phyloP scores from a whole-genome alignment of 2,888 invertebrate species.

The Drosophila melanocephala region DNA sequence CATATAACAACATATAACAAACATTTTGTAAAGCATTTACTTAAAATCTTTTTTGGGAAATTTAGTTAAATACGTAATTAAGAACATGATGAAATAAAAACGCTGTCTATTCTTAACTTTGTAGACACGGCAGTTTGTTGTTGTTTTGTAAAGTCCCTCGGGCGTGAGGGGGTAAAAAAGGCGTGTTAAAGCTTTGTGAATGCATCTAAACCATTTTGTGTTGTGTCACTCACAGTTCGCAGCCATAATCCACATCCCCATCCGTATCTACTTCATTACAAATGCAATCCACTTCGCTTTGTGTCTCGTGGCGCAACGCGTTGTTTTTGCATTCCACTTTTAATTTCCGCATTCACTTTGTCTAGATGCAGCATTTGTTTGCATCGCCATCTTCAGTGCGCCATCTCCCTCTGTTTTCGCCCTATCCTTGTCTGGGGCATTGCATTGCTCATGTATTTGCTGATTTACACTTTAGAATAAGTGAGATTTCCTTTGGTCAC shows the following conservation, averaged over 20 bases:
- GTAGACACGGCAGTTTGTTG: constrained; percentile 37
- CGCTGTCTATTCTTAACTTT: constrained; percentile 7
- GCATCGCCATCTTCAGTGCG: constrained; percentile 26
- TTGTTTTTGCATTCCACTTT: constrained; percentile 75
- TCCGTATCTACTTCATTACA: constrained; percentile 66
- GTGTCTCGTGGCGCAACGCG: constrained; percentile 44
- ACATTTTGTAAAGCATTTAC: neutral
- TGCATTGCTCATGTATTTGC: constrained; percentile 47
- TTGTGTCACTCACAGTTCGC: constrained; percentile 27
- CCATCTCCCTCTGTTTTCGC: neutral
- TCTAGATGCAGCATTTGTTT: constrained; percentile 70
- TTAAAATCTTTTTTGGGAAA: neutral
- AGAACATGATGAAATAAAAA: constrained; percentile 15
- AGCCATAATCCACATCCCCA: constrained; percentile 11
- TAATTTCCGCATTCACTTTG: constrained; percentile 82
- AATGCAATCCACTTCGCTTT: constrained; percentile 57
- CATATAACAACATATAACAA: neutral
- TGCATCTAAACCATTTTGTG: constrained; percentile 38
- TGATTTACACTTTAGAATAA: constrained; percentile 69
- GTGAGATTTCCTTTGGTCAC: constrained; percentile 37
- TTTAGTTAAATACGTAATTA: neutral
- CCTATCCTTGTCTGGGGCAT: constrained; percentile 5
- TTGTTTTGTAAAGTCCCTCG: constrained; percentile 35
- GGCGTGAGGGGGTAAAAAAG: constrained; percentile 37
- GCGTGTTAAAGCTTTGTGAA: constrained; percentile 52